These are phyloP conservation scores for Astur gentilis DNA, from an alignment of 2,113 vertebrate species.

Conservation along the genomic window DNA sequence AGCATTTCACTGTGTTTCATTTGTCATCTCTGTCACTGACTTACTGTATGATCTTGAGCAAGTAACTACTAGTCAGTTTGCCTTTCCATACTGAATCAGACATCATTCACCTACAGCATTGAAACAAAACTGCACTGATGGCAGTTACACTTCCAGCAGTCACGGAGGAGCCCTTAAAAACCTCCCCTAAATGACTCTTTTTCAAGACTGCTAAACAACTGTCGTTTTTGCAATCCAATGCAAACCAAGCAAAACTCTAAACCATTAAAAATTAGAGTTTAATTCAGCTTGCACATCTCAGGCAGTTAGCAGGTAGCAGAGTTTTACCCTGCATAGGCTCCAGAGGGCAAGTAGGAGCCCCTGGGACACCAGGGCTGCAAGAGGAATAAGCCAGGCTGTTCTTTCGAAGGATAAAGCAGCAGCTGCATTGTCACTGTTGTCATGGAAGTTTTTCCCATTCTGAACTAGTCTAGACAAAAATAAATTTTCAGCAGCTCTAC, in stretches of 20 bases:
- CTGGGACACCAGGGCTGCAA: neutral
- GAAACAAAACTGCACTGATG: neutral
- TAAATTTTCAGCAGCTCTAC: neutral
- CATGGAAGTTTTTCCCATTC: neutral
- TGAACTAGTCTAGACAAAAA: conserved; percentile 6
- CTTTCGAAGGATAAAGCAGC: neutral
- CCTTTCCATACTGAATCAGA: neutral
- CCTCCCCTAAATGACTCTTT: neutral
- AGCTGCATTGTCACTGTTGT: neutral
- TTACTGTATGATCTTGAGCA: neutral
- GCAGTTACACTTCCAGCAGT: neutral
- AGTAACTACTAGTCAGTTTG: neutral
- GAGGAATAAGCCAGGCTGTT: neutral
- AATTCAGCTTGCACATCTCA: neutral
- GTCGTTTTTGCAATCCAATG: neutral
- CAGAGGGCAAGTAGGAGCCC: neutral
- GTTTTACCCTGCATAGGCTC: neutral
- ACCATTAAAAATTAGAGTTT: neutral
- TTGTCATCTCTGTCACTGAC: neutral
- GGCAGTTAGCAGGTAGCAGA: neutral
- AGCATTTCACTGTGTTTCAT: neutral
- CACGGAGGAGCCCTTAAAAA: neutral
- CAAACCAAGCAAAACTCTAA: neutral
- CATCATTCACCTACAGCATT: neutral
- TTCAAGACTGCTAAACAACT: neutral